Percentiles rank a stretch among this genome's conserved stretches.
phyloP scores from a whole-genome alignment of 2,797 vertebrate genomes.

The Antrozous pallidus region DNA sequence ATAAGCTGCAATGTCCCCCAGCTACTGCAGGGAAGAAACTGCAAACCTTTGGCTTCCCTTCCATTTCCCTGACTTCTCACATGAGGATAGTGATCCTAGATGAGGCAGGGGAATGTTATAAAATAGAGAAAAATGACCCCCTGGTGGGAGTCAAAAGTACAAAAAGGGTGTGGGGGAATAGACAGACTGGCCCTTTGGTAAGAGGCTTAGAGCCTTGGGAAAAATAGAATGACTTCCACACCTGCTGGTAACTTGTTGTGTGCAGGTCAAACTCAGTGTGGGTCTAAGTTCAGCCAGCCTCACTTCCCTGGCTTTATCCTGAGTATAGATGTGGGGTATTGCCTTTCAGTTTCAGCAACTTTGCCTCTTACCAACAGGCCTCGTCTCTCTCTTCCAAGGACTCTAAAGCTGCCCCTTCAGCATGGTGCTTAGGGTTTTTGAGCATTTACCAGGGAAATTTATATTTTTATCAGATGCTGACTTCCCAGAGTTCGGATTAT shows the following conservation, averaged over 20 bases:
- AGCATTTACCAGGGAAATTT: neutral
- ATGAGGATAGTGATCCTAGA: neutral
- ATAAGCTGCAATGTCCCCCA: neutral
- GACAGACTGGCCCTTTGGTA: neutral
- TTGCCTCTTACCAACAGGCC: neutral
- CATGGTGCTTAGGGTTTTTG: neutral
- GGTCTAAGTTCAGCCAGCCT: neutral
- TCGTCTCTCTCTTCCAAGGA: neutral
- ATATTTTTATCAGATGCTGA: neutral
- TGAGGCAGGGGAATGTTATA: neutral
- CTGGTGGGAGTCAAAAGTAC: neutral
- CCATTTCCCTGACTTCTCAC: neutral
- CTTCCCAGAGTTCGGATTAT: neutral
- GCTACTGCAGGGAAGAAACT: neutral
- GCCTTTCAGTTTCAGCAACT: neutral
- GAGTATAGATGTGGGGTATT: neutral
- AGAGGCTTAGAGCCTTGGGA: neutral
- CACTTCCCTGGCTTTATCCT: neutral
- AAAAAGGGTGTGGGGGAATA: neutral
- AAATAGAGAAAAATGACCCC: neutral
- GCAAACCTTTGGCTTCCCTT: neutral
- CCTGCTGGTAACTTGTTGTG: neutral
- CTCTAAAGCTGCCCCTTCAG: neutral
- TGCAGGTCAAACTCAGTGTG: neutral
- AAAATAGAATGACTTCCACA: neutral